Conservation (phyloP, 2,113 vertebrate species). For the Xiphorhynchus elegans region DNA sequence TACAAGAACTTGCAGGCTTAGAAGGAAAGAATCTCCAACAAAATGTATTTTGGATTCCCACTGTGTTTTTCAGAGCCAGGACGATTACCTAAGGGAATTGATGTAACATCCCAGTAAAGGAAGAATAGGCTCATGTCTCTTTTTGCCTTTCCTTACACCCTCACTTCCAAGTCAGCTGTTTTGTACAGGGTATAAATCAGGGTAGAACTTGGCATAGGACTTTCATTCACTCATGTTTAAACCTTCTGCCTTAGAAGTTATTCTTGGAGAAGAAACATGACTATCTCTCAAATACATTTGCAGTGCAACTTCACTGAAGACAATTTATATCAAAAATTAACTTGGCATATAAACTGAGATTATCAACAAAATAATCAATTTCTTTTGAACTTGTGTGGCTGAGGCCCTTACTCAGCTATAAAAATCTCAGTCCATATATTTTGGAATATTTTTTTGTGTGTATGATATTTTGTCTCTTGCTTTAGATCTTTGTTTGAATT, state of each 20-base stretch:
- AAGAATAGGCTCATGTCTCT: constrained; percentile 50
- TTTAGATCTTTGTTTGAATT: constrained; percentile 29
- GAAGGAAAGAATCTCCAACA: background rate
- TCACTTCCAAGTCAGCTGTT: constrained; percentile 29
- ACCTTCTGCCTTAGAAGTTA: constrained; percentile 8
- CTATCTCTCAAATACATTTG: background rate
- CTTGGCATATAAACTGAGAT: background rate
- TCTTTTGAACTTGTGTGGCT: background rate
- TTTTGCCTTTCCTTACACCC: background rate
- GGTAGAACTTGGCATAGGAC: background rate
- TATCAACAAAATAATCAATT: background rate
- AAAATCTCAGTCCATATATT: background rate
- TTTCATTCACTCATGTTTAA: constrained; percentile 45
- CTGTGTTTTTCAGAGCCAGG: background rate
- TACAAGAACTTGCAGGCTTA: background rate
- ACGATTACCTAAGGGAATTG: background rate
- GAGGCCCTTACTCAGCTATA: background rate
- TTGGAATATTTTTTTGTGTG: background rate
- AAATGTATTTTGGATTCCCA: background rate
- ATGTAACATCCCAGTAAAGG: constrained; percentile 16
- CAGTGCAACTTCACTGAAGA: background rate
- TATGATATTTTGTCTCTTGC: background rate
- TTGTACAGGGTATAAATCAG: constrained; percentile 11
- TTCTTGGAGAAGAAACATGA: constrained; percentile 30
- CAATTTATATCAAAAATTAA: background rate